Evolutionary conservation across 2,888 invertebrate genomes (phyloP).

Genomic region (Meiosimyza decipiens): DNA sequence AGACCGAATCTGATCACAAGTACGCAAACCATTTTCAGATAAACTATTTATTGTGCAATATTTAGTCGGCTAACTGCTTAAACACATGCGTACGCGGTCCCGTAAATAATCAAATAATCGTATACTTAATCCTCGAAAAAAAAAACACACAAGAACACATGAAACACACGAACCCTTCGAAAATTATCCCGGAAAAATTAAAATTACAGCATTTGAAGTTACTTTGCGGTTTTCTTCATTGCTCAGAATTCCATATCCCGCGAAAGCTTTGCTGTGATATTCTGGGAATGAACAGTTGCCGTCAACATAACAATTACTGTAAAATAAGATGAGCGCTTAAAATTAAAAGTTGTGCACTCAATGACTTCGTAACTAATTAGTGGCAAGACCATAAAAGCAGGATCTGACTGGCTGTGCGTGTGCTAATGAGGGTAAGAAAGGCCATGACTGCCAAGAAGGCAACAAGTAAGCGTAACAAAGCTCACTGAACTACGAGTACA

Average conservation of each 20-base stretch:
- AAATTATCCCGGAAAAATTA: conserved; percentile 21
- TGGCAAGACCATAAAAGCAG: conserved; percentile 60
- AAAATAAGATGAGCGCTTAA: conserved; percentile 49
- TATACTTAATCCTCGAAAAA: too few species aligned
- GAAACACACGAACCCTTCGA: neutral
- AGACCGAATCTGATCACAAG: too few species aligned
- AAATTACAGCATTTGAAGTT: conserved; percentile 1
- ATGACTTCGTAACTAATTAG: conserved; percentile 64
- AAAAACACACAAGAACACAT: too few species aligned
- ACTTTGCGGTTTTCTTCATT: conserved; percentile 45
- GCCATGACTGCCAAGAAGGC: conserved; percentile 32
- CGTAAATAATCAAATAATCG: too few species aligned
- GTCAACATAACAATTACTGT: conserved; percentile 49
- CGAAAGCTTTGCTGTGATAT: conserved; percentile 19
- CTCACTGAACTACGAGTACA: neutral
- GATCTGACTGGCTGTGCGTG: conserved; percentile 33
- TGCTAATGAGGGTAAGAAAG: conserved; percentile 28
- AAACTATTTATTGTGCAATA: too few species aligned
- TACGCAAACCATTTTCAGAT: too few species aligned
- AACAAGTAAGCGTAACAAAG: conserved; percentile 15
- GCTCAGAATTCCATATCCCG: conserved; percentile 28
- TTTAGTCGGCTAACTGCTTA: too few species aligned
- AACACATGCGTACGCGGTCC: too few species aligned
- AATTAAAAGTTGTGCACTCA: conserved; percentile 58
- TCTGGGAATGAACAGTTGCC: conserved; percentile 41